Evolutionary conservation across 2,113 vertebrate genomes (phyloP), one percentile per base, ranked within the genome.

Genomic region (Phoenicopterus ruber): DNA sequence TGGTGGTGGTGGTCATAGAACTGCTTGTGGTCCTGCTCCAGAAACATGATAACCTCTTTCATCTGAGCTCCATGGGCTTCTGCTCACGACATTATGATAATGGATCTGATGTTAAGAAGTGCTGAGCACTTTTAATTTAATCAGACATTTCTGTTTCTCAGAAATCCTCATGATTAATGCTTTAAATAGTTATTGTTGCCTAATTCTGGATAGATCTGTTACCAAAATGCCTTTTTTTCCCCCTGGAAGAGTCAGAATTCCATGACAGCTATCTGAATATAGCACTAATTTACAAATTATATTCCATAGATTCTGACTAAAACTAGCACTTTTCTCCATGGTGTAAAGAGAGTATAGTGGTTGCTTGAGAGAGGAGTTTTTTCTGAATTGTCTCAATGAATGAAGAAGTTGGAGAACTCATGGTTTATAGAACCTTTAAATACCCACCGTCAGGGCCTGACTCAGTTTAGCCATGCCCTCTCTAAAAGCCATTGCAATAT

Each of bases 371-470:
- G 34, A 36, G 11, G 16, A 74, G 31, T 34, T 40, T 82, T 26
- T 91, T 62, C 57, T 4, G 6, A 16, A 34, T 82, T 46, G 25
- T 63, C 13, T 70, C 52, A 38, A 7, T 86, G 63, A 90, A 57
- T 29, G 12, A 66, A 54, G 16, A 92, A 76, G 28, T 58, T n/a
- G 32, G 57, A 90, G 78, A 74, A 69, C 18, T 63, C 34, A 10
- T 11, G 8, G 5, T 42, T 86, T 90, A 10, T 34, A 66, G 50
- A 83, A 62, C 47, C 32, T 76, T 82, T 73, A 31, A 40, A 58
- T 58, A 71, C 4, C 31, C 11, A 18, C 12, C 36, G 12, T 4
- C 0, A 0, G 9, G 28, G 34, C 32, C 26, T 79, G 36, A 50
- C 54, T 72, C 42, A 65, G 13, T 46, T 90, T 50, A 62, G 29